These are phyloP conservation scores for Cordilura impudica DNA, from an alignment of 2,888 invertebrate species.

Conservation along the genomic window DNA sequence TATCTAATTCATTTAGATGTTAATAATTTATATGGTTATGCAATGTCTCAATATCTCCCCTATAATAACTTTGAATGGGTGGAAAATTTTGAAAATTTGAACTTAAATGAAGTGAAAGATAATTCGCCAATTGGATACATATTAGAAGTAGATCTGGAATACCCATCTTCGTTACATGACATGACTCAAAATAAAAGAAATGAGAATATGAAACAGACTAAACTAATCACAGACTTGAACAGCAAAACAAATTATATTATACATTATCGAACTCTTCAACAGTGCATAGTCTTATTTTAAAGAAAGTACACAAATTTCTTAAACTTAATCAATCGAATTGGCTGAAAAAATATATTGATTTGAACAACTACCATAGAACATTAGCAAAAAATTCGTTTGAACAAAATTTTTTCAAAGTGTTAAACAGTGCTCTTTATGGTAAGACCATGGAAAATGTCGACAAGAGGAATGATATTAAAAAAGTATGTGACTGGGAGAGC, in stretches of 20 bases:
- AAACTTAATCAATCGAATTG: constrained; percentile 68
- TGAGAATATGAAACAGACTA: constrained; percentile 8
- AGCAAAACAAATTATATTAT: constrained; percentile 67
- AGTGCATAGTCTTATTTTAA: constrained; percentile 65
- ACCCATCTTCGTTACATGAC: no score
- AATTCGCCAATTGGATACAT: no score
- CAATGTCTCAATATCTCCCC: no score
- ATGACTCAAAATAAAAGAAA: no score
- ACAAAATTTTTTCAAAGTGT: constrained; percentile 70
- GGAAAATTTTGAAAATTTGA: no score
- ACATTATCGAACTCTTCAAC: constrained; percentile 67
- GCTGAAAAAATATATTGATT: constrained; percentile 63
- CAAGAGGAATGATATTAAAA: constrained; percentile 29
- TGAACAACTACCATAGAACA: constrained; percentile 63
- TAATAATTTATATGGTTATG: no score
- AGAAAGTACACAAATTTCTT: constrained; percentile 69
- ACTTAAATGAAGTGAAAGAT: no score
- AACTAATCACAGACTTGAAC: constrained; percentile 65
- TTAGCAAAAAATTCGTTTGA: constrained; percentile 71
- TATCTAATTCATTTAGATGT: no score
- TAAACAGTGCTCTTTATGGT: constrained; percentile 66
- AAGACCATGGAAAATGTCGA: constrained; percentile 54
- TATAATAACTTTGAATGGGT: no score
- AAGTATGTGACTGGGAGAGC: constrained; percentile 30
- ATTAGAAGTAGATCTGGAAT: no score